A percentile compares a stretch with the other conserved stretches of the same genome.
Evolutionary conservation across 2,113 vertebrate species (phyloP).

Genomic region (Rutilus rutilus): DNA sequence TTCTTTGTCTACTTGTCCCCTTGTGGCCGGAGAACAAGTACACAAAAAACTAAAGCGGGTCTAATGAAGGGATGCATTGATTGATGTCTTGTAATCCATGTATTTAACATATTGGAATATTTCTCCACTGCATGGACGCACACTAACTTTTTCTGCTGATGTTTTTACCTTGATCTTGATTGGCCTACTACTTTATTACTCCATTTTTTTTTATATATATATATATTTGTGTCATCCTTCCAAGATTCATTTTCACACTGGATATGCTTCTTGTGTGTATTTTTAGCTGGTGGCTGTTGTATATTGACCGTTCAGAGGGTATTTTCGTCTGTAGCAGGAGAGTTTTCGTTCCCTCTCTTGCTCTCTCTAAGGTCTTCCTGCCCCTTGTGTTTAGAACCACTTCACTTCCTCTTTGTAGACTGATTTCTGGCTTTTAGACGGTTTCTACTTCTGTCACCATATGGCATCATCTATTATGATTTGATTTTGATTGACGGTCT

Average conservation of each 20-base stretch:
- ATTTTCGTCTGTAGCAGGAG: conserved; percentile 33
- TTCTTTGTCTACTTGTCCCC: neutral
- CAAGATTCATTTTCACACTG: neutral
- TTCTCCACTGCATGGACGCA: neutral
- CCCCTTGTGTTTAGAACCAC: neutral
- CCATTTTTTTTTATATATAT: neutral
- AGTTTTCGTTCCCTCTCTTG: neutral
- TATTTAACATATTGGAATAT: conserved; percentile 29
- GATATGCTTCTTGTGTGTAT: conserved; percentile 25
- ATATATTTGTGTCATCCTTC: conserved; percentile 7
- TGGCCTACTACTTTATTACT: neutral
- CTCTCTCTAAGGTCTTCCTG: conserved; percentile 53
- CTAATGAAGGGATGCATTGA: conserved; percentile 42
- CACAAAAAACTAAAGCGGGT: neutral
- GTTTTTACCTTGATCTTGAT: conserved; percentile 2
- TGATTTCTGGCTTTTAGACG: neutral
- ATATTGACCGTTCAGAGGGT: conserved; percentile 12
- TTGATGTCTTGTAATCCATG: conserved; percentile 24
- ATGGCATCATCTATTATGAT: conserved; percentile 27
- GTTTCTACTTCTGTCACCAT: conserved; percentile 1
- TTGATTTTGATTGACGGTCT: conserved; percentile 45
- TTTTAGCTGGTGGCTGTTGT: conserved; percentile 17
- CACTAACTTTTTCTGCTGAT: neutral
- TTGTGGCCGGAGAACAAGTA: conserved; percentile 8
- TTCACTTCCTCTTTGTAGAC: neutral